Percentiles rank a stretch among this genome's conserved stretches.
Evolutionary conservation across 2,888 invertebrate species (phyloP).

Genomic region (Eurytoma adleriae): DNA sequence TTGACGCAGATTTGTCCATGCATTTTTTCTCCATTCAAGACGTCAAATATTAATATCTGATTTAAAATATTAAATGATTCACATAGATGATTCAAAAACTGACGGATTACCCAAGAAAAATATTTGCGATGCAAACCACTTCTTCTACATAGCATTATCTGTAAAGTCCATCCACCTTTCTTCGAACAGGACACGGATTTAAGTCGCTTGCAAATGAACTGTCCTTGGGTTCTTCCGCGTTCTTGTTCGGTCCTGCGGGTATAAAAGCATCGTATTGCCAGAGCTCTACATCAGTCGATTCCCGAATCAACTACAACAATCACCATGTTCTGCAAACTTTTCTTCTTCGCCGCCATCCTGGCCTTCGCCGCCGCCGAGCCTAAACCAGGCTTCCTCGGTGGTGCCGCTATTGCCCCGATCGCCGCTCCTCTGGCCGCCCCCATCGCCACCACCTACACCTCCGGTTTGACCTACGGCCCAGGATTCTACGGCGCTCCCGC

Average conservation of each 20-base stretch:
- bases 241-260: neutral
- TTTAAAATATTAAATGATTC: too few species aligned
- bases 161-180: too few species aligned
- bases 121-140: too few species aligned
- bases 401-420: neutral
- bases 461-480: conserved; percentile 1
- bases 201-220: neutral
- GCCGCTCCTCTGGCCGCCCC: conserved; percentile 6
- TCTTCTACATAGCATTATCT: too few species aligned
- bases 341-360: conserved; percentile 33
- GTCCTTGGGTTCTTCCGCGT: neutral
- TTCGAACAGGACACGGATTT: too few species aligned
- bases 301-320: conserved; percentile 14
- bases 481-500: neutral
- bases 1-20: too few species aligned
- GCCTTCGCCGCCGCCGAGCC: conserved; percentile 27
- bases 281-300: conserved; percentile 32
- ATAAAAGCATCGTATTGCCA: conserved; percentile 28
- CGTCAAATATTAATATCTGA: too few species aligned
- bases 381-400: conserved; percentile 33
- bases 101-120: too few species aligned
- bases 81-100: too few species aligned
- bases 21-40: too few species aligned
- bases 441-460: conserved; percentile 14
- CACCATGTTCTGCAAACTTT: conserved; percentile 44